phyloP scores from a whole-genome alignment of 2,113 vertebrate species.

The Lampris megalopsis region DNA sequence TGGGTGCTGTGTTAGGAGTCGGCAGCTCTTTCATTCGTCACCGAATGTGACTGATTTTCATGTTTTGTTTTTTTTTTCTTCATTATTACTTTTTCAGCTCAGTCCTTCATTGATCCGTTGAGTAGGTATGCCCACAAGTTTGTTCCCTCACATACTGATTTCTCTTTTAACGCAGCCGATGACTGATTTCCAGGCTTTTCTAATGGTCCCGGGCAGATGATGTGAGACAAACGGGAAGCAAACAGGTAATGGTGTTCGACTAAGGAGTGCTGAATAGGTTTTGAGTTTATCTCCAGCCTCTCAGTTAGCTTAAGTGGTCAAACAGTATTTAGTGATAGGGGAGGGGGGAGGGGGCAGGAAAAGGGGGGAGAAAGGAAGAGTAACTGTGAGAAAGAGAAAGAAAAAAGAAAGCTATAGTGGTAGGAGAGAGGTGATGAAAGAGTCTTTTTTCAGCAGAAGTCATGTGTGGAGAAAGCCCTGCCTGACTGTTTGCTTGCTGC shows the following conservation, averaged over 20 bases:
- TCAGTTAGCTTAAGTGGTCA: slow-evolving; percentile 1
- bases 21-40: not conserved
- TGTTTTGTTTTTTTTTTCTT: not conserved
- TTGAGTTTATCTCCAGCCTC: not conserved
- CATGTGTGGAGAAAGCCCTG: slow-evolving; percentile 49
- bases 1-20: slow-evolving; percentile 1
- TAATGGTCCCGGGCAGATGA: not conserved
- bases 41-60: too few species aligned
- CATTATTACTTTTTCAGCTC: not conserved
- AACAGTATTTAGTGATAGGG: slow-evolving; percentile 5
- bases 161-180: too few species aligned
- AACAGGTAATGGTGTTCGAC: too few species aligned
- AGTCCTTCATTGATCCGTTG: too few species aligned
- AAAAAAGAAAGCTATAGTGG: slow-evolving; percentile 38
- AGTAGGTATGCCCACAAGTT: too few species aligned
- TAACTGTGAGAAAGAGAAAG: slow-evolving; percentile 33
- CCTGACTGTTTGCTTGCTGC: slow-evolving; percentile 57
- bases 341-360: slow-evolving; percentile 24
- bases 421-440: slow-evolving; percentile 62
- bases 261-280: too few species aligned
- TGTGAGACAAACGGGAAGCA: too few species aligned
- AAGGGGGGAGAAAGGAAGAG: slow-evolving; percentile 53
- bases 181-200: too few species aligned
- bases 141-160: too few species aligned
- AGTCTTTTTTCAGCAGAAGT: slow-evolving; percentile 59